phyloP scores from a whole-genome alignment of 2,888 invertebrate species.

The Arge pagana region DNA sequence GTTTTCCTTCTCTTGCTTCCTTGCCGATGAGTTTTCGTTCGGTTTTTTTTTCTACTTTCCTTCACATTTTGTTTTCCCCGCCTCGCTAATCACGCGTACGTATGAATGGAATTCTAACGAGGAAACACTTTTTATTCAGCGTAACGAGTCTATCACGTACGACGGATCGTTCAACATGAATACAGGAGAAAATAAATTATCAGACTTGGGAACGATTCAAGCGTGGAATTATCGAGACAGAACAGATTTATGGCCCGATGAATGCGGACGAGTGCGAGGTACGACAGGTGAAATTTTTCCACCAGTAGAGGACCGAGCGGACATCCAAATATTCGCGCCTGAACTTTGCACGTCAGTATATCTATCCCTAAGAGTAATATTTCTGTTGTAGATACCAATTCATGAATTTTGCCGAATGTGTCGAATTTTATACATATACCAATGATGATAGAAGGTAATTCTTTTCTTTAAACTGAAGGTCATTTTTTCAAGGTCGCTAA shows the following conservation, averaged over 20 bases:
- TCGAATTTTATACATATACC: no score
- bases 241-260: slow-evolving; percentile 63
- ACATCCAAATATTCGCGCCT: slow-evolving; percentile 71
- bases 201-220: slow-evolving; percentile 70
- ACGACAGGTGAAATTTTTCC: slow-evolving; percentile 83
- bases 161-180: slow-evolving; percentile 81
- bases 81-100: neutral
- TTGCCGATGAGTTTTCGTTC: slow-evolving; percentile 7
- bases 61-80: slow-evolving; percentile 16
- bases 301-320: slow-evolving; percentile 64
- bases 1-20: no score
- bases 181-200: slow-evolving; percentile 71
- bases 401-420: no score
- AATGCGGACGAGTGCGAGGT: slow-evolving; percentile 74
- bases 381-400: no score
- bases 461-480: no score
- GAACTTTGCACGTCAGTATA: slow-evolving; percentile 82
- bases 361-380: no score
- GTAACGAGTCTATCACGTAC: slow-evolving; percentile 72
- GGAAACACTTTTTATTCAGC: slow-evolving; percentile 60
- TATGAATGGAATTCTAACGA: slow-evolving; percentile 4
- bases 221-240: slow-evolving; percentile 70
- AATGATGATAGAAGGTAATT: neutral
- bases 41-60: slow-evolving; percentile 16
- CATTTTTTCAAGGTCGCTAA: slow-evolving; percentile 56